Evolutionary conservation across 2,797 vertebrate genomes (phyloP).

Genomic region (Leptoclinus maculatus): DNA sequence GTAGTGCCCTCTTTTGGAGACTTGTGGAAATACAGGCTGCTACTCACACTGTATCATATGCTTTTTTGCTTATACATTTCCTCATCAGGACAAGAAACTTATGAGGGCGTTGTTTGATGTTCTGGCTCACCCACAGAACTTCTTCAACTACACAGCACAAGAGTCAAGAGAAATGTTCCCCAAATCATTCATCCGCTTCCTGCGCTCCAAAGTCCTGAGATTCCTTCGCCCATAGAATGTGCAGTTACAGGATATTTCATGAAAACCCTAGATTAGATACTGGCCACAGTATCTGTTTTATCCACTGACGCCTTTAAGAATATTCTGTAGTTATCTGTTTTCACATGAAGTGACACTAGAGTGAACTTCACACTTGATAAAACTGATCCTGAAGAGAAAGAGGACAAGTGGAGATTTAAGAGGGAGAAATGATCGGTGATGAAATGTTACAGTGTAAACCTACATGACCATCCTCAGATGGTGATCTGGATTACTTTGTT

Average conservation of each 20-base stretch:
- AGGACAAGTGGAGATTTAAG: not conserved
- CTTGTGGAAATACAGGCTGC: slow-evolving; percentile 30
- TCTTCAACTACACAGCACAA: slow-evolving; percentile 98
- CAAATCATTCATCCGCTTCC: slow-evolving; percentile 96
- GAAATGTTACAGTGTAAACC: slow-evolving; percentile 11
- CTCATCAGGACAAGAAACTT: slow-evolving; percentile 95
- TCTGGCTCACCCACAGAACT: slow-evolving; percentile 97
- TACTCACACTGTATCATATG: not conserved
- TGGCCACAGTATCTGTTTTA: slow-evolving; percentile 43
- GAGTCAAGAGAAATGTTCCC: slow-evolving; percentile 99
- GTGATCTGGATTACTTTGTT: slow-evolving; percentile 37
- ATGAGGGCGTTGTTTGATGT: slow-evolving; percentile 98
- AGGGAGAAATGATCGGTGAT: not conserved
- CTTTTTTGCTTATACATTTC: slow-evolving; percentile 5
- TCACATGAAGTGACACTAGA: slow-evolving; percentile 27
- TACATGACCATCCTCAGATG: slow-evolving; percentile 8
- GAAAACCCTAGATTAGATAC: slow-evolving; percentile 50
- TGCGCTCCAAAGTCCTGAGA: slow-evolving; percentile 97
- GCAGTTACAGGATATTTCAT: slow-evolving; percentile 30
- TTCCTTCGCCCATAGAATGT: slow-evolving; percentile 93
- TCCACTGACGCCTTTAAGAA: slow-evolving; percentile 43
- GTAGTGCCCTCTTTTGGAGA: slow-evolving; percentile 64
- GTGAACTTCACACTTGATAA: slow-evolving; percentile 35
- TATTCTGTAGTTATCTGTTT: slow-evolving; percentile 52
- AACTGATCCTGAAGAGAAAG: slow-evolving; percentile 41